Percentiles rank a stretch among this genome's conserved stretches.
Evolutionary conservation across 2,113 vertebrate genomes (phyloP).

Genomic region (Hylia prasina): DNA sequence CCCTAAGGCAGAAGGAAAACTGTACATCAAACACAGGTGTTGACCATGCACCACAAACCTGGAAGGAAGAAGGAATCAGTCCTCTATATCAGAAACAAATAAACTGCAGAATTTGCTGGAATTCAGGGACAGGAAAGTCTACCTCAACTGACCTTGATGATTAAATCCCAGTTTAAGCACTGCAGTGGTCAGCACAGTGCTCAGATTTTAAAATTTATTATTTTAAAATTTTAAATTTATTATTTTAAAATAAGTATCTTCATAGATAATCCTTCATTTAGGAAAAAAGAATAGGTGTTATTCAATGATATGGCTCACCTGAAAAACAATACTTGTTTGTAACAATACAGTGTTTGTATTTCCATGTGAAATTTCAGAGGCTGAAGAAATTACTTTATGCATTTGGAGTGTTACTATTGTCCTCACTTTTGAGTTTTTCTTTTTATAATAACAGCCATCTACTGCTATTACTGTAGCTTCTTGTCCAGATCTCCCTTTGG

Average conservation of each 20-base stretch:
- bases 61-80: background rate
- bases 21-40: background rate
- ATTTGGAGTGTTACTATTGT: background rate
- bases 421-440: background rate
- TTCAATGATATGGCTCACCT: background rate
- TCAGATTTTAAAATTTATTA: background rate
- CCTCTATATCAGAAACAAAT: background rate
- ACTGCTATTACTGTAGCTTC: slow-evolving; percentile 29
- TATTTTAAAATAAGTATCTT: background rate
- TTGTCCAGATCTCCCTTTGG: slow-evolving; percentile 61
- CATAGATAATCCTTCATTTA: background rate
- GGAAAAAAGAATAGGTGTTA: background rate
- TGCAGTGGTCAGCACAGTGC: background rate
- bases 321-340: background rate
- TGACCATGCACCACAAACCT: background rate
- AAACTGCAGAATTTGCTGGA: background rate
- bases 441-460: slow-evolving; percentile 36
- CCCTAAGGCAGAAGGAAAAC: background rate
- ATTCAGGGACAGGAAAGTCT: background rate
- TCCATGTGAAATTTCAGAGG: background rate
- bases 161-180: background rate
- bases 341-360: background rate
- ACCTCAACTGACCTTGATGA: background rate
- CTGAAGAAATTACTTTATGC: background rate
- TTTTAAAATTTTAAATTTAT: background rate